A percentile compares a stretch with the other conserved stretches of the same genome.
Evolutionary conservation across 2,113 vertebrate genomes (phyloP).

Genomic region (Antechinus stuartii): DNA sequence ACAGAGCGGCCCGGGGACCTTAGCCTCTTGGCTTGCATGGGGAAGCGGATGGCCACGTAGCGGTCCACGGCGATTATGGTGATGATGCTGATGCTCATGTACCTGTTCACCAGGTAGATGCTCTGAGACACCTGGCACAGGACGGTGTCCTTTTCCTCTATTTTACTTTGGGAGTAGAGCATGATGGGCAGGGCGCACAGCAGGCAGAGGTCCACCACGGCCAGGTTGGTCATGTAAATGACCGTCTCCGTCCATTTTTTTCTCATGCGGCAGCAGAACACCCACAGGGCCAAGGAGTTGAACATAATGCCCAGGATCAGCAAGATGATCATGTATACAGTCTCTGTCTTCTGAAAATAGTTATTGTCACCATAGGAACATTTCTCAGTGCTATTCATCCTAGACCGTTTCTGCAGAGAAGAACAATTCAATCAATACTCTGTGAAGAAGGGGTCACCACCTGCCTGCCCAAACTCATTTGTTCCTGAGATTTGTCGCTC

Average conservation of each 20-base stretch:
- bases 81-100: constrained; percentile 85
- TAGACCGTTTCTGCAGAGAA: neutral
- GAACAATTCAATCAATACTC: neutral
- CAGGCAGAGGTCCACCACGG: constrained; percentile 81
- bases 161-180: neutral
- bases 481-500: neutral
- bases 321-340: neutral
- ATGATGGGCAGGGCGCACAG: constrained; percentile 84
- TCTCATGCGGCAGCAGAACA: constrained; percentile 81
- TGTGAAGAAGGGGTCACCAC: neutral
- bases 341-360: neutral
- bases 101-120: constrained; percentile 84
- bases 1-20: constrained; percentile 81
- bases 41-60: constrained; percentile 86
- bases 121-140: constrained; percentile 72
- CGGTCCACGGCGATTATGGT: constrained; percentile 84
- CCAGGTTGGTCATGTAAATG: constrained; percentile 86
- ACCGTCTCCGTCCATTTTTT: constrained; percentile 83
- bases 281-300: constrained; percentile 82
- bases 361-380: neutral
- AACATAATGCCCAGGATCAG: constrained; percentile 81
- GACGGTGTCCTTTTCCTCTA: fast-evolving
- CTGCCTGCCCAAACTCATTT: neutral
- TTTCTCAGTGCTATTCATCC: neutral
- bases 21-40: constrained; percentile 80